Evolutionary conservation across 2,113 vertebrate genomes (phyloP).

Genomic region (Hystrix cristata): DNA sequence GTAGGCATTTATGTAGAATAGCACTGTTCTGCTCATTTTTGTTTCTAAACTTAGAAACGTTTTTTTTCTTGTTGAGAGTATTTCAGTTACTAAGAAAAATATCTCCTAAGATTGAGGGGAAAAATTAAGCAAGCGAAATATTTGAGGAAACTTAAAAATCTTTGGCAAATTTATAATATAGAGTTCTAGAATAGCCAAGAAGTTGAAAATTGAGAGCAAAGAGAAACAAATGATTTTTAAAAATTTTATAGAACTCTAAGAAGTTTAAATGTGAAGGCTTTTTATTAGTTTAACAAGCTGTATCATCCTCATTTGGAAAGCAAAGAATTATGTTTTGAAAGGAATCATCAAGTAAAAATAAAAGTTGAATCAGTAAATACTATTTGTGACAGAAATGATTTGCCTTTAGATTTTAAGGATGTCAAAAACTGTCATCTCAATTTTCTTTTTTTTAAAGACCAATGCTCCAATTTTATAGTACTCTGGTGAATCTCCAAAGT

Average conservation of each 20-base stretch:
- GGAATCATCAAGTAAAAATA: slow-evolving; percentile 52
- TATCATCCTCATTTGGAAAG: slow-evolving; percentile 23
- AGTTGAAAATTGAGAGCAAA: slow-evolving; percentile 44
- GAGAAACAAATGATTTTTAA: background rate
- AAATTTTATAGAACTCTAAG: background rate
- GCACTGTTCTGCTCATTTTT: background rate
- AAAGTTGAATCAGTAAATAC: background rate
- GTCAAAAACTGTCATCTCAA: background rate
- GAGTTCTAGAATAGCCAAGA: slow-evolving; percentile 32
- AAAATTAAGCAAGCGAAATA: slow-evolving; percentile 38
- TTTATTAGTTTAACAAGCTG: slow-evolving; percentile 35
- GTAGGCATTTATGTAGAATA: slow-evolving; percentile 63
- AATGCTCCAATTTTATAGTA: background rate
- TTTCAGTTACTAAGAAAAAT: slow-evolving; percentile 50
- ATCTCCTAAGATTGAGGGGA: slow-evolving; percentile 19
- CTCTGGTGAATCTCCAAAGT: background rate
- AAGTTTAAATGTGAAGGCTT: slow-evolving; percentile 53
- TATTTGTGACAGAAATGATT: slow-evolving; percentile 1
- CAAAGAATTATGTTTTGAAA: slow-evolving; percentile 22
- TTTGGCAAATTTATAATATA: slow-evolving; percentile 7
- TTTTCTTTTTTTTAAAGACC: background rate
- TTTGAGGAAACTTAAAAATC: background rate
- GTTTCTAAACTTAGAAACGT: slow-evolving; percentile 52
- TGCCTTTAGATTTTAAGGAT: slow-evolving; percentile 26
- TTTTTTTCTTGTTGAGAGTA: background rate